Conservation (phyloP, 2,888 invertebrate genomes). For the Papilio demoleus region DNA sequence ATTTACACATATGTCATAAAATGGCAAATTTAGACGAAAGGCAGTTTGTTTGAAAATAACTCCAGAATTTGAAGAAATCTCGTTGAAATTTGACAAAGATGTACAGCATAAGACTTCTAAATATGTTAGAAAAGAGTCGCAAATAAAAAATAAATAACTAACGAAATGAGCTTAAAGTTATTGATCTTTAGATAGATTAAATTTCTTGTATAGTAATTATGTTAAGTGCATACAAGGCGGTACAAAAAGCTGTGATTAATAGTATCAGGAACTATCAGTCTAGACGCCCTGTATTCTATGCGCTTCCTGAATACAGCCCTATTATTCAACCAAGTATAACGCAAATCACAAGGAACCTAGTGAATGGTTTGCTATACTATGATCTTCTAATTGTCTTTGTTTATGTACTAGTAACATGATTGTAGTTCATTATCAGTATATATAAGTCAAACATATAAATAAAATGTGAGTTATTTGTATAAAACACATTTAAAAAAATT, state of each 20-base stretch:
- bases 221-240: constrained; percentile 62
- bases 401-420: no score
- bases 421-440: neutral
- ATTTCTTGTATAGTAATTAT: constrained; percentile 61
- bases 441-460: neutral
- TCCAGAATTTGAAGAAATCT: no score
- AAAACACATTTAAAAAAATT: no score
- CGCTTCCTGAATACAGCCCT: constrained; percentile 37
- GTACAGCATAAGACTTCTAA: no score
- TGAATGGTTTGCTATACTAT: neutral
- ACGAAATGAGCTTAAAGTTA: neutral
- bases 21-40: no score
- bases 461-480: no score
- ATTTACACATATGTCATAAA: no score
- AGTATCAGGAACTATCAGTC: constrained; percentile 69
- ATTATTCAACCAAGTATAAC: constrained; percentile 30
- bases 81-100: no score
- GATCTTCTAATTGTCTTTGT: neutral
- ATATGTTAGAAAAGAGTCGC: no score
- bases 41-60: no score
- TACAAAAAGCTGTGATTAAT: constrained; percentile 76
- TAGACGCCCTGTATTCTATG: constrained; percentile 56
- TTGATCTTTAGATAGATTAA: constrained; percentile 33
- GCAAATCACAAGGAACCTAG: neutral
- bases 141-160: no score